Evolutionary conservation across 2,888 invertebrate species (phyloP), one percentile per base, ranked within the genome.

Genomic region (Nematopogon swammerdamellus): DNA sequence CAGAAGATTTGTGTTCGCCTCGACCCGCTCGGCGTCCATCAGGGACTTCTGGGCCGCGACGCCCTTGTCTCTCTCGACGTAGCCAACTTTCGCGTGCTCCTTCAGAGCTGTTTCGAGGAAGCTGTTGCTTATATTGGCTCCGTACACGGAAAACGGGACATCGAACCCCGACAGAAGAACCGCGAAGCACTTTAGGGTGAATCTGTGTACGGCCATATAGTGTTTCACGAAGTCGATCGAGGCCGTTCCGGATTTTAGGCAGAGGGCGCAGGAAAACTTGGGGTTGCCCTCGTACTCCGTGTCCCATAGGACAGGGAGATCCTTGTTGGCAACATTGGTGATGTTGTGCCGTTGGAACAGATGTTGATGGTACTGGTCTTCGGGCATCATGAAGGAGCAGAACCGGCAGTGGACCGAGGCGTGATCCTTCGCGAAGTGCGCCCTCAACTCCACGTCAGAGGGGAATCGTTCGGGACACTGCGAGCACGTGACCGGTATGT

Each of bases 401-500:
- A 80, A 61, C 2, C 74, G 63, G 50, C 80, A 80, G 53, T 80
- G 79, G 0, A 79, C 72, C 0, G 79, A 59, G 14, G 67, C 65
- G 51, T 80, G 80, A 8, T 54, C 58, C 11, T 48, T 53, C 43
- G 65, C 69, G 2, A 77, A 64, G 50, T 80, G 80, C 6, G 60
- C 54, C 0, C 76, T 63, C 47, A 75, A 56, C 3, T 62, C 59
- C 1, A 43, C n/a, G 52, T 79, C 73, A 2, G 63, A 62, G 10
- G 61, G 56, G 52, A 73, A 80, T 45, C 63, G 68, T 45, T 68
- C 63, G 6, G 64, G 56, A 55, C 80, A 80, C 53, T 80, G 80
- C 0, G 80, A 79, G 54, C 80, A 80, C 0, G 71, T 68, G 76
- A 79, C 72, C 1, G 80, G 80, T 14, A 61, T 61, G 50, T 80